Conservation (phyloP, 1,140 invertebrate genomes). For the Sitobion miscanthi region DNA sequence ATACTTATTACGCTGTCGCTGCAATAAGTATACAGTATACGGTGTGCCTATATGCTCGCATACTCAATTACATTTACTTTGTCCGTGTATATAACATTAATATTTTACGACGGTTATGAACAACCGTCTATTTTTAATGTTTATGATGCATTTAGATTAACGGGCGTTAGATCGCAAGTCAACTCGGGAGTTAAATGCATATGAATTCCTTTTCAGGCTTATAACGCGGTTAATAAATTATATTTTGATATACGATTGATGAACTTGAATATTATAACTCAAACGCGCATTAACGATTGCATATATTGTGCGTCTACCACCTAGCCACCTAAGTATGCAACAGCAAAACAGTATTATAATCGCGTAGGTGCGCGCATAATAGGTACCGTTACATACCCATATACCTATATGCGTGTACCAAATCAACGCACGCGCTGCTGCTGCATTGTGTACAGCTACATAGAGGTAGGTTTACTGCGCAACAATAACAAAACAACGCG, state of each 20-base stretch:
- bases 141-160: no score
- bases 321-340: background rate
- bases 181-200: no score
- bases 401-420: background rate
- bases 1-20: background rate
- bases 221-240: background rate
- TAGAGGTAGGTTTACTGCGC: background rate
- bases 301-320: background rate
- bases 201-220: background rate
- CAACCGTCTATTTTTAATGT: no score
- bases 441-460: background rate
- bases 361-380: no score
- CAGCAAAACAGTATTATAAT: no score
- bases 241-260: background rate
- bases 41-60: no score
- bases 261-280: background rate
- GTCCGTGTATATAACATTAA: no score
- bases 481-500: background rate
- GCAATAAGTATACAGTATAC: no score
- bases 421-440: background rate
- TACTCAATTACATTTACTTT: no score
- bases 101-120: no score
- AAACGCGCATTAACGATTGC: background rate
- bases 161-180: no score
- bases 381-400: no score